Base-by-base conservation (phyloP, 1,140 invertebrate species). In the Babylonia areolata region DNA sequence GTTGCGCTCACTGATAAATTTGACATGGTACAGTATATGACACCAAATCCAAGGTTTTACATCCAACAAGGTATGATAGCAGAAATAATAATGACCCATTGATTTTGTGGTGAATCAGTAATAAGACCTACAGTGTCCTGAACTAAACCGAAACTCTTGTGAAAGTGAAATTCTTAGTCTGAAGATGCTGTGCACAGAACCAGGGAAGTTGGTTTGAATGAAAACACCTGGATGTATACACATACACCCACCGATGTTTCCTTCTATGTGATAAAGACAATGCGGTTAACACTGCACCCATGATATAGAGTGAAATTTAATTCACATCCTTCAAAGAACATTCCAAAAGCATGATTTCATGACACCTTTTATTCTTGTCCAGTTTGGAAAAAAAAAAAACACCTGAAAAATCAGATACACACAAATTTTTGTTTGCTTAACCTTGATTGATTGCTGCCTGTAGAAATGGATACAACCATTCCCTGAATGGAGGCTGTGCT, bases 391-490 rank as follows among this genome's bases (percentile, higher is more conserved):
- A n/a, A n/a, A n/a, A n/a, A n/a, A n/a, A n/a, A n/a, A n/a, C n/a
- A n/a, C n/a, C n/a, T n/a, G 23, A 46, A 73, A 84, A 64, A 64
- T 46, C 73, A 35, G 37, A n/a, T 11, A 40, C 80, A 51, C 40
- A 40, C 12, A n/a, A 33, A 40, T 35, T 3, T 12, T 35, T 20
- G 39, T 28, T 75, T 73, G 82, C 64, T 33, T 42, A 69, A 75
- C 31, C 69, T 82, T 39, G 33, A 82, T 84, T 33, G 31, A 35
- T 69, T 84, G 82, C 82, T 84, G 82, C 82, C 82, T 84, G 35
- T 84, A 46, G 69, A 54, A 69, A 84, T 84, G 40, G 64, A 84
- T 23, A 31, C 69, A 75, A 69, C 82, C 40, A 46, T 75, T 40
- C 82, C 82, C 82, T 84, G 82, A 84, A 73, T 39, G 69, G 54